These are phyloP conservation scores for Halcyon smyrnensis DNA, from an alignment of 2,797 vertebrate species.

Conservation along the genomic window DNA sequence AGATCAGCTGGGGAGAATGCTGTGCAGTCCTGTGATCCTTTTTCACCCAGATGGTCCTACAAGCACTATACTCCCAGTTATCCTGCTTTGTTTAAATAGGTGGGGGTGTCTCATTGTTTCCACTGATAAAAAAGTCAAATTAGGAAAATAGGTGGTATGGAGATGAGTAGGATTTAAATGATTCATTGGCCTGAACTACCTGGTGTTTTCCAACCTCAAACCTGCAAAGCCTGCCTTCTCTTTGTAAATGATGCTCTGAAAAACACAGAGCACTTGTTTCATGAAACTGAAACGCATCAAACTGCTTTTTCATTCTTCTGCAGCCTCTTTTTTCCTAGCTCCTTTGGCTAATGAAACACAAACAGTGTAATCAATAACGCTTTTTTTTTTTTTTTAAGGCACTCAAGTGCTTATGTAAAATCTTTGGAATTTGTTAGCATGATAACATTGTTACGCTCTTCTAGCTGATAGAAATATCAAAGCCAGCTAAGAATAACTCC, in stretches of 20 bases:
- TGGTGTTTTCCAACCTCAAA: background rate
- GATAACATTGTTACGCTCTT: constrained; percentile 68
- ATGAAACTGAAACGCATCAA: background rate
- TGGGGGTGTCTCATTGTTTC: background rate
- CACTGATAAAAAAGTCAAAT: background rate
- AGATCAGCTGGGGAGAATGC: background rate
- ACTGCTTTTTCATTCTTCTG: background rate
- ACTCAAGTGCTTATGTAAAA: constrained; percentile 48
- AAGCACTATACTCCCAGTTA: fast-evolving
- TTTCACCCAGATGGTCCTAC: background rate
- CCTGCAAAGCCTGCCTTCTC: background rate
- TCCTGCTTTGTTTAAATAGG: background rate
- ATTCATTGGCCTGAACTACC: background rate
- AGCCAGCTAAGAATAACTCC: constrained; percentile 71
- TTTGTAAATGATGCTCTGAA: background rate
- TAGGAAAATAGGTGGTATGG: background rate
- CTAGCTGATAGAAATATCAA: constrained; percentile 68
- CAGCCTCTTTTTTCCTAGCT: background rate
- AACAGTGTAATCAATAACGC: constrained; percentile 38
- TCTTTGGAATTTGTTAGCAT: constrained; percentile 68
- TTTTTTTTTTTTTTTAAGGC: background rate
- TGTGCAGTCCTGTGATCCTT: background rate
- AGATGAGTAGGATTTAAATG: background rate
- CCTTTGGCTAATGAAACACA: background rate
- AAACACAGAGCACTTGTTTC: background rate